These are phyloP conservation scores for Diadegma fenestrale DNA, from an alignment of 2,888 invertebrate genomes.

Conservation along the genomic window DNA sequence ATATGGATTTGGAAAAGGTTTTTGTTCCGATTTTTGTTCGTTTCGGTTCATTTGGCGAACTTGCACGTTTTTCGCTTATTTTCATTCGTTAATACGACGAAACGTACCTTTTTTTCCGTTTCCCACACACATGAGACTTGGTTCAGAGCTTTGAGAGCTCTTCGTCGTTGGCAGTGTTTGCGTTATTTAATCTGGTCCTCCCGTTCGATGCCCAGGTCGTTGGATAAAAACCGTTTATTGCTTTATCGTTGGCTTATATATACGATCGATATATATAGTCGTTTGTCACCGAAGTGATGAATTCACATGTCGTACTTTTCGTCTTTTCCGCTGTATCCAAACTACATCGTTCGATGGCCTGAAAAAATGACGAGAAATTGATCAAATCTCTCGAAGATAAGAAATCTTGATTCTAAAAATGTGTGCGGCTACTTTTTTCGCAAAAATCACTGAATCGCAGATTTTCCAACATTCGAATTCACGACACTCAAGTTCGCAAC, in stretches of 20 bases:
- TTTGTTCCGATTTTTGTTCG: not conserved
- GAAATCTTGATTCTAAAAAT: not conserved
- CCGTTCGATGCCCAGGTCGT: conserved; percentile 37
- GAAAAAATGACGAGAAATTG: conserved; percentile 40
- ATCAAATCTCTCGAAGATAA: not conserved
- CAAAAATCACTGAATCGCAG: no score
- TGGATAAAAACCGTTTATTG: not conserved
- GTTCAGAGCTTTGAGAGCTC: conserved; percentile 50
- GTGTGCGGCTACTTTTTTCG: no score
- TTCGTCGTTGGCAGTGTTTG: conserved; percentile 27
- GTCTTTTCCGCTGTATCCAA: conserved; percentile 61
- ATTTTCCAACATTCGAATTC: no score
- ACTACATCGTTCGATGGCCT: conserved; percentile 74
- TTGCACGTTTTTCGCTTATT: not conserved
- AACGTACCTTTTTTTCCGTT: conserved; percentile 60
- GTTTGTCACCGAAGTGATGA: conserved; percentile 43
- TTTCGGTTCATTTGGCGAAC: not conserved
- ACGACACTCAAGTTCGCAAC: no score
- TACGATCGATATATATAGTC: conserved; percentile 8
- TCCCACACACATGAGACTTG: conserved; percentile 66
- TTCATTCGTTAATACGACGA: not conserved
- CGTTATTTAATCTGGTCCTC: conserved; percentile 24
- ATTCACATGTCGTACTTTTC: conserved; percentile 63
- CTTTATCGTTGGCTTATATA: conserved; percentile 14
- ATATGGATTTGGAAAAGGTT: not conserved